Conservation (phyloP, 2,888 invertebrate species). For the Frankliniella fusca region DNA sequence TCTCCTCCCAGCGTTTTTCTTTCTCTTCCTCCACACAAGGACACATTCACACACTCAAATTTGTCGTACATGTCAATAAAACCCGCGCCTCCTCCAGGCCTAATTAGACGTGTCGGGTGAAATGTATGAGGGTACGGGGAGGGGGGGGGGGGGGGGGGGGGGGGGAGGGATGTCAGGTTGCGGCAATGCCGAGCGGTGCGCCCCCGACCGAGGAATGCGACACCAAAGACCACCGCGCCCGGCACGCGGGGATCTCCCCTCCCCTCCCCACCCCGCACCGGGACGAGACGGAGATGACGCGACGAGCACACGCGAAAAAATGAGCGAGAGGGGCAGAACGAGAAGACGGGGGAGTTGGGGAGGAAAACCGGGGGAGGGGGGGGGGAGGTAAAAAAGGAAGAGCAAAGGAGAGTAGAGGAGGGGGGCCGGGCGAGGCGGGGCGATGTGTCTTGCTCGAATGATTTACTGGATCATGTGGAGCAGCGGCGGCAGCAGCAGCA, state of each 20-base stretch:
- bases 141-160: background rate
- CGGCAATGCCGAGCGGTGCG: background rate
- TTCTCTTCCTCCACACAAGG: background rate
- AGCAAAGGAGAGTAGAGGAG: background rate
- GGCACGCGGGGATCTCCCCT: background rate
- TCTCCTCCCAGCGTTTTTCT: no score
- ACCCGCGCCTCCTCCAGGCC: background rate
- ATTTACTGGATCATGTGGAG: conserved; percentile 19
- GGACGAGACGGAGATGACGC: background rate
- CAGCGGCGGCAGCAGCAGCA: background rate
- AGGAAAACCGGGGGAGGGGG: background rate
- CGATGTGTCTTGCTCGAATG: conserved; percentile 26
- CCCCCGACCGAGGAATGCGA: background rate
- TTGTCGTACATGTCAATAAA: conserved; percentile 26
- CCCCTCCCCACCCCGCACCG: background rate
- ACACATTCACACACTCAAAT: background rate
- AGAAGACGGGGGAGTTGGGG: background rate
- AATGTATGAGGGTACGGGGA: background rate
- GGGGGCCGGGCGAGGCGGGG: background rate
- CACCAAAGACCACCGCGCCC: background rate
- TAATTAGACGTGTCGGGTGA: conserved; percentile 5
- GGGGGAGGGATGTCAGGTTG: background rate
- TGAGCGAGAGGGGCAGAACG: background rate
- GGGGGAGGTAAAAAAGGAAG: background rate
- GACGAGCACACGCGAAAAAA: no score